phyloP scores from a whole-genome alignment of 2,797 vertebrate species.

The Fundulus diaphanus region DNA sequence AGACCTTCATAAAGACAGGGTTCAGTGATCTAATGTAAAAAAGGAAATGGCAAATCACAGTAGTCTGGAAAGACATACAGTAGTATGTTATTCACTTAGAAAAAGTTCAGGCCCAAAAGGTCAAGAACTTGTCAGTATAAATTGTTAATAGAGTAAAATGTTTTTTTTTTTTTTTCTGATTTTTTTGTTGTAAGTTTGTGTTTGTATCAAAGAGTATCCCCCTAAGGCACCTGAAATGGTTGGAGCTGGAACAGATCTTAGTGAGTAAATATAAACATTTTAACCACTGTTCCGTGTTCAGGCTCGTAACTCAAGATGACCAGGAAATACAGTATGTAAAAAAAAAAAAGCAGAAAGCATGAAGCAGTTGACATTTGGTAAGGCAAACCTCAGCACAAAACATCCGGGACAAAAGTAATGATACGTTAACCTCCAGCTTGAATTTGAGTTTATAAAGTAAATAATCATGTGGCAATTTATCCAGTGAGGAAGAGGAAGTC shows the following conservation, averaged over 20 bases:
- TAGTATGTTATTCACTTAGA: background rate
- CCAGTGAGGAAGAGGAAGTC: background rate
- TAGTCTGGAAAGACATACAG: background rate
- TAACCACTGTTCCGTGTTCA: background rate
- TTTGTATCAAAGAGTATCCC: background rate
- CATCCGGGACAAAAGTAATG: background rate
- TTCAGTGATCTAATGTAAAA: constrained; percentile 10
- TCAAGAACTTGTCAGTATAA: background rate
- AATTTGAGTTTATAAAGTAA: background rate
- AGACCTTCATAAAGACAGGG: constrained; percentile 8
- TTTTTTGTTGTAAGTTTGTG: background rate
- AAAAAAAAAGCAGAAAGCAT: too few relatives aligned
- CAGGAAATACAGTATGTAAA: too few relatives aligned
- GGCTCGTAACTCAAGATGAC: background rate
- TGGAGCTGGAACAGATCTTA: background rate
- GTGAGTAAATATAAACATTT: background rate
- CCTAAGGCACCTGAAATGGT: background rate
- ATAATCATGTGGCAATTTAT: background rate
- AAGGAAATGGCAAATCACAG: constrained; percentile 7
- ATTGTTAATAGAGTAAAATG: background rate
- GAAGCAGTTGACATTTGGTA: too few relatives aligned
- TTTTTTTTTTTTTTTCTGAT: too few relatives aligned
- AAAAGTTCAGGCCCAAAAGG: background rate
- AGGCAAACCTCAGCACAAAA: background rate
- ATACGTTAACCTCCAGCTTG: background rate